Evolutionary conservation across 2,113 vertebrate species (phyloP).

Genomic region (Tachycineta bicolor): DNA sequence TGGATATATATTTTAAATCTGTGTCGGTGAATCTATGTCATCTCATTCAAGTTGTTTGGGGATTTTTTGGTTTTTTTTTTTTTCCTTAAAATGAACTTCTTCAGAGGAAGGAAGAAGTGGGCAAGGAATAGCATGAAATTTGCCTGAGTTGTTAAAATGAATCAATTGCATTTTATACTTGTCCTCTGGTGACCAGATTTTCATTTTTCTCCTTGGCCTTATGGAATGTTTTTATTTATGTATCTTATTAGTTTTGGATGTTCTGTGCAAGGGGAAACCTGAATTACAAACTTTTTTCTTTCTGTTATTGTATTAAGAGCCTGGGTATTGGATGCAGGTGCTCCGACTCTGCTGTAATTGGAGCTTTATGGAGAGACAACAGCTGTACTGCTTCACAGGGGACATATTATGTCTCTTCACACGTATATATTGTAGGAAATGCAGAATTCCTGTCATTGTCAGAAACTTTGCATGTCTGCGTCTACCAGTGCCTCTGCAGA

Average conservation of each 20-base stretch:
- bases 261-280: constrained; percentile 51
- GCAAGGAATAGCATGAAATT: neutral
- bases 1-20: neutral
- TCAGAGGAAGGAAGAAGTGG: neutral
- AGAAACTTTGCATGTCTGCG: neutral
- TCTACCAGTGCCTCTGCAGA: neutral
- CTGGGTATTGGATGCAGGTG: constrained; percentile 67
- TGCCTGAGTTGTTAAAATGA: constrained; percentile 27
- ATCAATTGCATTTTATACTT: constrained; percentile 22
- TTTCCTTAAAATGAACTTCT: neutral
- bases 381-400: constrained; percentile 56
- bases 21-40: neutral
- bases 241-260: constrained; percentile 69
- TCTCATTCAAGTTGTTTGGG: neutral
- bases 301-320: constrained; percentile 41
- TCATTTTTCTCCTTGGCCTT: constrained; percentile 47
- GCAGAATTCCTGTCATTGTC: constrained; percentile 60
- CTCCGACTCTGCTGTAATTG: constrained; percentile 19
- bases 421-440: constrained; percentile 51
- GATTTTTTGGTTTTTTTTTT: neutral
- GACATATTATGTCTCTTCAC: constrained; percentile 48
- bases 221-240: constrained; percentile 70
- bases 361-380: constrained; percentile 43
- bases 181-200: constrained; percentile 50
- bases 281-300: constrained; percentile 35